These are phyloP conservation scores for Euura saliciscinereae DNA, from an alignment of 1,140 invertebrate genomes.

Conservation along the genomic window DNA sequence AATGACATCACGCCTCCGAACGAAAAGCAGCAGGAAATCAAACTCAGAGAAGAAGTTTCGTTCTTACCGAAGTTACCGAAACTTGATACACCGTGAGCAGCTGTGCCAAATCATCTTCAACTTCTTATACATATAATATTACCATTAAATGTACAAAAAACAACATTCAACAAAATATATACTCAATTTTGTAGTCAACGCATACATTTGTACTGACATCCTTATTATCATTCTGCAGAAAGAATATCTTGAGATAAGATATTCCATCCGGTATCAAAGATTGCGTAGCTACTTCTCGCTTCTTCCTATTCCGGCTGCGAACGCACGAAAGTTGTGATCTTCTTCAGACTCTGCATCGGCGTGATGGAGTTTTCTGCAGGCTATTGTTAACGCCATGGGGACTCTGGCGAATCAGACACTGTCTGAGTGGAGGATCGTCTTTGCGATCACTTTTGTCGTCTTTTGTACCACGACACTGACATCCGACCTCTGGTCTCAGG, in stretches of 20 bases:
- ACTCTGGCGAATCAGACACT: constrained; percentile 60
- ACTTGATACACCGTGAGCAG: too few species aligned
- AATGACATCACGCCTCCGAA: too few species aligned
- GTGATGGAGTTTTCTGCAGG: constrained; percentile 63
- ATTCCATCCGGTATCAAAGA: too few species aligned
- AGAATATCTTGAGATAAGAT: too few species aligned
- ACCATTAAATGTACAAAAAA: too few species aligned
- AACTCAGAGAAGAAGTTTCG: too few species aligned
- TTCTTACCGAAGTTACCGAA: too few species aligned
- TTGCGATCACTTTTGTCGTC: constrained; percentile 77
- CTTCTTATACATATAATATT: constrained; percentile 73
- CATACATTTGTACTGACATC: constrained; percentile 38
- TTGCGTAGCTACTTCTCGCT: too few species aligned
- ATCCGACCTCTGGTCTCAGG: constrained; percentile 72
- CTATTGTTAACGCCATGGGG: constrained; percentile 62
- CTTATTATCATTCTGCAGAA: constrained; percentile 25
- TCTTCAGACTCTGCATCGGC: constrained; percentile 71
- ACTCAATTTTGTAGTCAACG: too few species aligned
- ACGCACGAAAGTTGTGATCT: constrained; percentile 62
- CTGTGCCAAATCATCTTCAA: constrained; percentile 60
- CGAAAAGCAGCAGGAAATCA: too few species aligned
- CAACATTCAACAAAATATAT: too few species aligned
- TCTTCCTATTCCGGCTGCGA: constrained; percentile 49
- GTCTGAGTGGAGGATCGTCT: constrained; percentile 78
- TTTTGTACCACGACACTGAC: constrained; percentile 73